Evolutionary conservation across 2,797 vertebrate genomes (phyloP), one percentile per base, ranked within the genome.

Genomic region (Rhinogobio ventralis): DNA sequence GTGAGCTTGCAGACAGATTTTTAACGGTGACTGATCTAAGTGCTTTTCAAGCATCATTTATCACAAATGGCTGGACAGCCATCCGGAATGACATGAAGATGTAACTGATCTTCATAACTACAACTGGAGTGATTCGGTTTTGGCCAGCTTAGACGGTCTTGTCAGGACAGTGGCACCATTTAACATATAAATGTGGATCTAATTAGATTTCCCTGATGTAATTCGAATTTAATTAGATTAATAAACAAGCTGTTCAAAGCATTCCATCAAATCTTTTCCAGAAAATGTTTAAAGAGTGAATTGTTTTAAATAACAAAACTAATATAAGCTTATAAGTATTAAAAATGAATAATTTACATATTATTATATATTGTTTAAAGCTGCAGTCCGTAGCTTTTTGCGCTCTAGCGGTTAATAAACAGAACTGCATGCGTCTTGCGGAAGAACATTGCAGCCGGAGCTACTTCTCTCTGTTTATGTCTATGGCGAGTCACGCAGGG

Each of bases 1-100:
- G 75, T 89, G 91, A 83, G 88, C 91, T 89, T 76, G 39, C 90
- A 93, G 90, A 88, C 92, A 93, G 94, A 93, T 94, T 93, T 92
- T 93, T 94, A 95, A 93, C 91, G 91, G 89, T 93, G 93, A 95
- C 91, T 76, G 88, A 95, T 95, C 90, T 89, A 90, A 86, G 90
- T 93, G 89, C 90, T 91, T 92, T 95, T 95, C 93, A 94, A 93
- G 94, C 94, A 88, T 93, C 94, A 95, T 95, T 96, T 95, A 94
- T 89, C 92, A 88, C 93, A 85, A 69, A 89, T 51, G 85, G 85
- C 79, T 79, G 90, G 86, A 87, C 76, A 62, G 84, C 85, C 83
- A 69, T 76, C 83, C 46, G 5, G 25, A 62, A 79, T 86, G 86
- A 79, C 85, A 80, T 64, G n/a, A 69, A 85, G 69, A 64, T 87